Conservation (phyloP, 2,797 vertebrate genomes). For the Hylomyscus alleni region DNA sequence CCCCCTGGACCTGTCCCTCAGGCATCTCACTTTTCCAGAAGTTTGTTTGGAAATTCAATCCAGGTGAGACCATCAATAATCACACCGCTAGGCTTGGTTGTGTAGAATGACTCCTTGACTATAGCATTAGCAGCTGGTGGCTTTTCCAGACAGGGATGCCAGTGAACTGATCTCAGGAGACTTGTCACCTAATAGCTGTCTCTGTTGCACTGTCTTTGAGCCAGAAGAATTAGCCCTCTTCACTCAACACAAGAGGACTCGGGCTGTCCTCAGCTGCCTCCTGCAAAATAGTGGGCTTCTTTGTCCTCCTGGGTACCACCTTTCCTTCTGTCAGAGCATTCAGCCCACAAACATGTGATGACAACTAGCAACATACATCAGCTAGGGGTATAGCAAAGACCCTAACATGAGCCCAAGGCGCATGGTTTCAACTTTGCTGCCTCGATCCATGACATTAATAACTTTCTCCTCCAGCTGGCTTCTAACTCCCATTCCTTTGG, state of each 20-base stretch:
- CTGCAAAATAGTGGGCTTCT: constrained; percentile 24
- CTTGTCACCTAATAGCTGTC: constrained; percentile 23
- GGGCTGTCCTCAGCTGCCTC: neutral
- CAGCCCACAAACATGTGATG: neutral
- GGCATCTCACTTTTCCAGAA: constrained; percentile 70
- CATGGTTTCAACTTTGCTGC: neutral
- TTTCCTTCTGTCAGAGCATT: neutral
- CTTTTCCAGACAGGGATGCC: constrained; percentile 63
- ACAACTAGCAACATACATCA: neutral
- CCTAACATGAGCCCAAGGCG: neutral
- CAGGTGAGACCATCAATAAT: constrained; percentile 42
- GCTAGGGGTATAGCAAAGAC: neutral
- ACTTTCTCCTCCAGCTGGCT: constrained; percentile 42
- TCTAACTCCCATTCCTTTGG: neutral
- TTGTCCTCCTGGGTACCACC: neutral
- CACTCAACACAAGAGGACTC: neutral
- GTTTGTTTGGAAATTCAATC: constrained; percentile 67
- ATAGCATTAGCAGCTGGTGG: neutral
- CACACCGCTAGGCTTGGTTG: constrained; percentile 35
- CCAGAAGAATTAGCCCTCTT: constrained; percentile 23
- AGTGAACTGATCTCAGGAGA: neutral
- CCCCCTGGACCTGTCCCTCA: constrained; percentile 11
- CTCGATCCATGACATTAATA: neutral
- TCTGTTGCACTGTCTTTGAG: constrained; percentile 37
- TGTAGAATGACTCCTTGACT: constrained; percentile 19